Conservation (phyloP, 2,888 invertebrate species). For the Aleiodes leptofemur region DNA sequence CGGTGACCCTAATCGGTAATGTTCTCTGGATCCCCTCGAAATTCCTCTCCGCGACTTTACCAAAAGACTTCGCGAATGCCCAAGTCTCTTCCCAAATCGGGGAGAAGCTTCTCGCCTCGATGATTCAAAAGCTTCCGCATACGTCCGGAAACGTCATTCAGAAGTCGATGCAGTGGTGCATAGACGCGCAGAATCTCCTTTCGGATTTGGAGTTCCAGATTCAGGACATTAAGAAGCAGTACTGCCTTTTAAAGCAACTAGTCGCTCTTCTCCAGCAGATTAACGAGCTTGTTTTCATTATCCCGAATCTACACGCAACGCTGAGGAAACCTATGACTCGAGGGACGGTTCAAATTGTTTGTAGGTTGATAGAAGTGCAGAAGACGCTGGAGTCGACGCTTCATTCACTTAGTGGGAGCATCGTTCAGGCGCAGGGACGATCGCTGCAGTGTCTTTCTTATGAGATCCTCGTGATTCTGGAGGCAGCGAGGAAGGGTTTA, state of each 20-base stretch:
- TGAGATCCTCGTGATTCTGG: constrained; percentile 82
- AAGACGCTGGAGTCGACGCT: constrained; percentile 86
- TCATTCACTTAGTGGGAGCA: constrained; percentile 81
- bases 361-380: constrained; percentile 87
- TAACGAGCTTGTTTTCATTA: constrained; percentile 78
- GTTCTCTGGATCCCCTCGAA: constrained; percentile 90
- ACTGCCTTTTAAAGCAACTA: constrained; percentile 78
- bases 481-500: constrained; percentile 78
- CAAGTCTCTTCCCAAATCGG: constrained; percentile 63
- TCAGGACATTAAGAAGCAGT: constrained; percentile 70
- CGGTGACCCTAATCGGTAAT: constrained; percentile 87
- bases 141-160: constrained; percentile 76
- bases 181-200: constrained; percentile 76
- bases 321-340: constrained; percentile 87
- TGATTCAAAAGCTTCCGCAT: constrained; percentile 62
- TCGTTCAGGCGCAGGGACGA: constrained; percentile 85
- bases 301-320: constrained; percentile 82
- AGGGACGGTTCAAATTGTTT: constrained; percentile 84
- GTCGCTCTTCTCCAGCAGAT: constrained; percentile 74
- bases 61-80: constrained; percentile 73
- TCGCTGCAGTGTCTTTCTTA: constrained; percentile 88
- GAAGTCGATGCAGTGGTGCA: constrained; percentile 75
- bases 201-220: constrained; percentile 70
- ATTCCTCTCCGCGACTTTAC: constrained; percentile 83
- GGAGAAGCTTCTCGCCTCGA: constrained; percentile 64